Percentiles rank a stretch among this genome's conserved stretches.
Evolutionary conservation across 1,140 invertebrate species (phyloP).

Genomic region (Philopotamus ludificatus): DNA sequence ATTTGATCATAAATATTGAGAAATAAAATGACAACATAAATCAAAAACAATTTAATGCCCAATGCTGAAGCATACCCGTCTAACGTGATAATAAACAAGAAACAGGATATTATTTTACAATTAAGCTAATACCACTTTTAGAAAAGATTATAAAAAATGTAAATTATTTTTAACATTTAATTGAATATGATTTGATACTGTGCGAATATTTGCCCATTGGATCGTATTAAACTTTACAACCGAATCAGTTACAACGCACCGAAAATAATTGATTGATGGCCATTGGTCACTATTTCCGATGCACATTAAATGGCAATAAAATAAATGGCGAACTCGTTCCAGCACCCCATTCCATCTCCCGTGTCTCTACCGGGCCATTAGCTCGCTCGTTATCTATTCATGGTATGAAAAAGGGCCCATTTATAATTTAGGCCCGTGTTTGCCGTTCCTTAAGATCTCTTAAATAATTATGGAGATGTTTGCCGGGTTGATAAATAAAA

Average conservation of each 20-base stretch:
- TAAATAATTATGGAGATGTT: background rate
- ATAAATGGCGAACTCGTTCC: background rate
- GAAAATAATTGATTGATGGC: background rate
- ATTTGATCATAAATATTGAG: background rate
- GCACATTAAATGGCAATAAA: slow-evolving; percentile 11
- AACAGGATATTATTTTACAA: too few relatives aligned
- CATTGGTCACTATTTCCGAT: background rate
- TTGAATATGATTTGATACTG: background rate
- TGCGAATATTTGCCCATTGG: background rate
- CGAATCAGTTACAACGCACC: background rate
- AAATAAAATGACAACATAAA: background rate
- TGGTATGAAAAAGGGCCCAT: background rate
- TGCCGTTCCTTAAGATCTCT: background rate
- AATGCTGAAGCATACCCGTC: background rate
- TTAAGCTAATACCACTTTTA: too few relatives aligned
- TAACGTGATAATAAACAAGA: too few relatives aligned
- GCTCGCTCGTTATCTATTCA: background rate
- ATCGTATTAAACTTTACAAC: background rate
- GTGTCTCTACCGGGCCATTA: slow-evolving; percentile 2
- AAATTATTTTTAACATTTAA: too few relatives aligned
- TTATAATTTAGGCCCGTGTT: slow-evolving; percentile 1
- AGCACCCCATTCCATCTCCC: background rate
- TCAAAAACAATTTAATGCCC: background rate
- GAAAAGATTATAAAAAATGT: too few relatives aligned
- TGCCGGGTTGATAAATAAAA: background rate